Evolutionary conservation across 2,113 vertebrate species (phyloP).

Genomic region (Dicrurus megarhynchus): DNA sequence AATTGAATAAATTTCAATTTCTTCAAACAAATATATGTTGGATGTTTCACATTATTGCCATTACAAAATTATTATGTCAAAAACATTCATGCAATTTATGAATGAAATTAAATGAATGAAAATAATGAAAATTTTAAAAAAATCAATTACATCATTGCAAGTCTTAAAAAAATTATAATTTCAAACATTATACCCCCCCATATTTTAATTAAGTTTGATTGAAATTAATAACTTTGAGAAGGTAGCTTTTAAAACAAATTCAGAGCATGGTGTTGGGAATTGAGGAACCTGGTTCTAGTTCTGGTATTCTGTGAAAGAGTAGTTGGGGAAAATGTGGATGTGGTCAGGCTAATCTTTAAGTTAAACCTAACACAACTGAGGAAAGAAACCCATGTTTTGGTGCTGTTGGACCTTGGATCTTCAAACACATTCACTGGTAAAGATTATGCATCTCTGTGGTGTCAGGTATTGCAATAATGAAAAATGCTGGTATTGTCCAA

Average conservation of each 20-base stretch:
- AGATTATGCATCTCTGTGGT: neutral
- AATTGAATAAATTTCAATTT: neutral
- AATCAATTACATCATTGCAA: neutral
- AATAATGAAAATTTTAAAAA: neutral
- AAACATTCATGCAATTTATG: neutral
- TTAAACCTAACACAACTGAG: neutral
- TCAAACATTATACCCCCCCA: fast-evolving
- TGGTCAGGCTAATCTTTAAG: neutral
- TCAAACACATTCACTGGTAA: neutral
- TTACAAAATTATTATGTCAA: neutral
- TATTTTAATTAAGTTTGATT: neutral
- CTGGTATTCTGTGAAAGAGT: neutral
- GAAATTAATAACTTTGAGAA: neutral
- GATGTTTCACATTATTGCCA: neutral
- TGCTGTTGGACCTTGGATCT: neutral
- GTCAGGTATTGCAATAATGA: neutral
- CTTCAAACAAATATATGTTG: neutral
- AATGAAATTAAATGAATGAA: neutral
- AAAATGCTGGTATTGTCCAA: neutral
- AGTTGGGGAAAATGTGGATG: neutral
- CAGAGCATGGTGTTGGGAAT: neutral
- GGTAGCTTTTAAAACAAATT: neutral
- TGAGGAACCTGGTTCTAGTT: neutral
- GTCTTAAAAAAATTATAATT: neutral
- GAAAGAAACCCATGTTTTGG: neutral